Percentiles rank a stretch among this genome's conserved stretches.
Conservation (phyloP, 1,140 invertebrate genomes). For the Tribolium madens region DNA sequence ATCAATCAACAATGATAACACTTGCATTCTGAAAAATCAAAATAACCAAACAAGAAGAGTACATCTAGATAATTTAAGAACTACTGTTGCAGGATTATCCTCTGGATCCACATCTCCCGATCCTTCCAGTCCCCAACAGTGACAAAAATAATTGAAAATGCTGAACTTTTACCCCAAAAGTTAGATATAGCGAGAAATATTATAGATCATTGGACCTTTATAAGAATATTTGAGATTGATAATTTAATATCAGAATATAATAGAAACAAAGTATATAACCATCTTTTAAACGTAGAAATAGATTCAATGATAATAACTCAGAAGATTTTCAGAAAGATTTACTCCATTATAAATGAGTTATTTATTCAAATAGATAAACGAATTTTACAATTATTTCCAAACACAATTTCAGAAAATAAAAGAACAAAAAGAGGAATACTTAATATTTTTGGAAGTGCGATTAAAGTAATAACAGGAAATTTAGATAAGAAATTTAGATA, state of each 20-base stretch:
- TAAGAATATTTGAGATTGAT: conserved; percentile 39
- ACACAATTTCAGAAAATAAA: neutral
- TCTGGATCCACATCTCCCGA: neutral
- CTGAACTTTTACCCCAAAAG: conserved; percentile 48
- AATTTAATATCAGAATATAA: neutral
- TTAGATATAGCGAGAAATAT: conserved; percentile 40
- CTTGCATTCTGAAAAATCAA: neutral
- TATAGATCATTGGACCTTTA: conserved; percentile 44
- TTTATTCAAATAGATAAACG: conserved; percentile 3
- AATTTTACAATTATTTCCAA: neutral
- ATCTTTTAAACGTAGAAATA: too few relatives aligned
- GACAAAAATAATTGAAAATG: conserved; percentile 42
- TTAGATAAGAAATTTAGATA: too few relatives aligned
- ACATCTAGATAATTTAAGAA: conserved; percentile 40
- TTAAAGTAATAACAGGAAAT: conserved; percentile 42
- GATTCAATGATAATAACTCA: too few relatives aligned
- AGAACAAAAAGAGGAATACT: conserved; percentile 21
- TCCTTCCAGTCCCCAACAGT: neutral
- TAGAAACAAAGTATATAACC: too few relatives aligned
- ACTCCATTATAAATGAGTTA: conserved; percentile 34
- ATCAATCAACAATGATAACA: conserved; percentile 41
- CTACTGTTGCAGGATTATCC: neutral
- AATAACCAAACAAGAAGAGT: conserved; percentile 8
- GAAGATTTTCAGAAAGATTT: too few relatives aligned
- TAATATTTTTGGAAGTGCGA: conserved; percentile 34